Evolutionary conservation across 2,888 invertebrate species (phyloP), one percentile per base, ranked within the genome.

Genomic region (Panopea generosa): DNA sequence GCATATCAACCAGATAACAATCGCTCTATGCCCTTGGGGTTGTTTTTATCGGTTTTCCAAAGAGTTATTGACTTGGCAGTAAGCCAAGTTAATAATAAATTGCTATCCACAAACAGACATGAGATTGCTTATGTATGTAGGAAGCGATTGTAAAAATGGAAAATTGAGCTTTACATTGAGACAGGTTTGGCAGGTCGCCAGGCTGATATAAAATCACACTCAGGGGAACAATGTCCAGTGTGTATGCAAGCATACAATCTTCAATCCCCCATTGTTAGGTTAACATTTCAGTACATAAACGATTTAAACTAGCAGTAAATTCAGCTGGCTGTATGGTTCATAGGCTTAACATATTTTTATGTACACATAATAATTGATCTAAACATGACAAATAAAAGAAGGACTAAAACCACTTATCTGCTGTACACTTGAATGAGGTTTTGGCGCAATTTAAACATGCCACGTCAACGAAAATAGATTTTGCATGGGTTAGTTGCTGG

Each of bases 1-100:
- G 33, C 33, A 33, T 33, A 33, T 33, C 33, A 33, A 33, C 33
- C 11, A 33, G 33, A 33, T 33, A 33, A 33, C 33, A 33, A 33
- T 11, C 11, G 33, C 53, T 74, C 56, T 68, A 74, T 78, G 78
- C 71, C 78, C 78, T 78, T 78, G 78, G 69, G 78, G 65, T 33
- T 74, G 70, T 69, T 67, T 66, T 62, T 78, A 63, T 74, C 65
- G 29, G 55, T 38, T 61, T 60, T 65, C 70, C 56, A 56, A 77
- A 77, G 75, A 77, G 77, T 75, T 73, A 71, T 76, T 71, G 60
- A 55, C 65, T 82, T 83, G 84, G 84, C 80, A 2, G 60, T 14
- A 56, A 70, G 82, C 84, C 84, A 85, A 77, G 56, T 50, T 67
- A 71, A 71, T 78, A 77, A 72, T 70, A 59, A 49, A 70, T 63